Conservation (phyloP, 2,113 vertebrate species). For the Silurus meridionalis region DNA sequence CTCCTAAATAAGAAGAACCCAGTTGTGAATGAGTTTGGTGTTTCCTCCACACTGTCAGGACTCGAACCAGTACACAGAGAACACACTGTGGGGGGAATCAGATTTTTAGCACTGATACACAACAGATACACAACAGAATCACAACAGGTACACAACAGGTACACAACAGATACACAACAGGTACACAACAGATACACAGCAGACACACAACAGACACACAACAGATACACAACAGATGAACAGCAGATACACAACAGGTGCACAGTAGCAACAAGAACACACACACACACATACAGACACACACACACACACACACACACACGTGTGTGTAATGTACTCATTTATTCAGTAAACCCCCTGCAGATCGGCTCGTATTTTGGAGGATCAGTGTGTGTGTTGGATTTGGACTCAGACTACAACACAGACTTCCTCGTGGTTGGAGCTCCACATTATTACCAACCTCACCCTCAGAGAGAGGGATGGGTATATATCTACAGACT, state of each 20-base stretch:
- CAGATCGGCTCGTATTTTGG: slow-evolving; percentile 88
- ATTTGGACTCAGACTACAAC: slow-evolving; percentile 71
- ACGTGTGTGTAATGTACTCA: not conserved
- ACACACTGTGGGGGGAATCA: not conserved
- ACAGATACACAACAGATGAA: too few species aligned
- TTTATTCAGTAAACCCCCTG: slow-evolving; percentile 2
- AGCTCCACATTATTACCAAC: slow-evolving; percentile 72
- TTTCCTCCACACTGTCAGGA: slow-evolving; percentile 1
- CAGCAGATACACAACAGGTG: too few species aligned
- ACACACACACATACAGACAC: not conserved
- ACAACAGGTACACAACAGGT: too few species aligned
- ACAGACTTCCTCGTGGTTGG: slow-evolving; percentile 83
- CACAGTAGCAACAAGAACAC: not conserved
- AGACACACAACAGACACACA: too few species aligned
- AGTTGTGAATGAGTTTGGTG: not conserved
- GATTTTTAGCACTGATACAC: not conserved
- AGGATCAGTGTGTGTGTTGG: slow-evolving; percentile 75
- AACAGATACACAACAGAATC: too few species aligned
- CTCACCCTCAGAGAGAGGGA: slow-evolving; percentile 70
- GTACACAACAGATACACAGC: too few species aligned
- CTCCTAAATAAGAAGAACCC: not conserved
- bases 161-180: too few species aligned
- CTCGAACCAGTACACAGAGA: not conserved
- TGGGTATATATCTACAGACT: slow-evolving; percentile 72
- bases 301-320: too few species aligned